Evolutionary conservation across 2,888 invertebrate genomes (phyloP), one percentile per base, ranked within the genome.

Genomic region (Ochlodes sylvanus): DNA sequence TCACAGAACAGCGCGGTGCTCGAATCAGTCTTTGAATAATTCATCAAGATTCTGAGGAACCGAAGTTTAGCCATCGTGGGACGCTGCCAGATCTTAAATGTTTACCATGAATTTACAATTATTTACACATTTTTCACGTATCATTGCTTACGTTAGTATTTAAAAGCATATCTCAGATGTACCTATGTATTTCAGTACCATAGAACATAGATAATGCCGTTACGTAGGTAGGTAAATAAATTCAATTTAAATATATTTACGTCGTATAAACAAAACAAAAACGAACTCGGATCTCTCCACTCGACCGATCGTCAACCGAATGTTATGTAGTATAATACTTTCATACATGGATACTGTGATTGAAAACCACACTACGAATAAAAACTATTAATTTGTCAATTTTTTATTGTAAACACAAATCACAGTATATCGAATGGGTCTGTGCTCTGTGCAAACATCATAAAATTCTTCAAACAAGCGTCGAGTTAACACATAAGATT

Each of bases 401-500:
- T 12, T 52, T 52, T 52, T 6, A 14, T 9, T 50, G 21, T 7
- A 6, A 27, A 6, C 7, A 27, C 21, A 27, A 52, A 17, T 52
- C 12, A 3, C 27, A 14, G 1, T 21, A 54, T 14, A 55, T 7
- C 55, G 65, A 58, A 55, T 55, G 56, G 0, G 32, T 21, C 10
- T 55, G 38, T 17, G 42, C 60, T 21, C 10, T 55, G 38, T 27
- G 42, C 60, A 66, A 60, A 60, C 66, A 66, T 60, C 27, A 34
- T 65, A 58, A 65, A 65, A 56, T 27, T 41, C 21, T 19, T 66
- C 42, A 66, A 65, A 42, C 52, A 60, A 27, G 17, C 58, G 52
- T 38, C 65, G 68, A 72, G 68, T 69, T 71, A 71, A 69, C 70
- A 69, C 70, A 74, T 74, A 76, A 72, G 73, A 73, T 70, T 72